Evolutionary conservation across 1,140 invertebrate species (phyloP).

Genomic region (Bilobella aurantiaca): DNA sequence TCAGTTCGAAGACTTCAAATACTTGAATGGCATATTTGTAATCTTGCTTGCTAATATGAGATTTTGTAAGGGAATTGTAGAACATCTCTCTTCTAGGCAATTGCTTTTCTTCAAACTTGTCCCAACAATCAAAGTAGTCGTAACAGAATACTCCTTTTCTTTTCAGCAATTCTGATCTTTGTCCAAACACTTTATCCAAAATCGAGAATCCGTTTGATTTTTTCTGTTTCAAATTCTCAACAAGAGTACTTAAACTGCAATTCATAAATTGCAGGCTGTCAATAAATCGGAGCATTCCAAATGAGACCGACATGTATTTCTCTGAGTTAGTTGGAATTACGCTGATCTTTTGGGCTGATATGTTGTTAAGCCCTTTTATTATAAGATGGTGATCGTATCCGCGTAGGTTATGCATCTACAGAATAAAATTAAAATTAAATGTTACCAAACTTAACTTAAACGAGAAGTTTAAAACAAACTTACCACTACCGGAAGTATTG

Average conservation of each 20-base stretch:
- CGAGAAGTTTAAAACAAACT: neutral
- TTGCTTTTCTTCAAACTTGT: slow-evolving; percentile 29
- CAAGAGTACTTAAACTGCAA: neutral
- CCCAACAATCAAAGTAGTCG: slow-evolving; percentile 11
- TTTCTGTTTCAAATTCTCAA: slow-evolving; percentile 5
- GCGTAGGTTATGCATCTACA: slow-evolving; percentile 13
- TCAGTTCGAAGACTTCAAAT: slow-evolving; percentile 34
- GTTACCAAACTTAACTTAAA: neutral
- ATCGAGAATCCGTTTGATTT: neutral
- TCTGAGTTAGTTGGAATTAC: slow-evolving; percentile 14
- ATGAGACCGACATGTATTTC: slow-evolving; percentile 14
- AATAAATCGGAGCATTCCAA: slow-evolving; percentile 15
- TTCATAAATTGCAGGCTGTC: slow-evolving; percentile 14
- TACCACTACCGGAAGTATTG: neutral
- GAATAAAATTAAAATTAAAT: neutral
- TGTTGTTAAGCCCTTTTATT: slow-evolving; percentile 10
- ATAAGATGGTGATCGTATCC: slow-evolving; percentile 18
- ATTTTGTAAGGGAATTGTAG: slow-evolving; percentile 16
- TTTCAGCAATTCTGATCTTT: neutral
- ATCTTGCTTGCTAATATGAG: slow-evolving; percentile 16
- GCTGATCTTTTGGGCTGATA: neutral
- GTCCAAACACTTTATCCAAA: neutral
- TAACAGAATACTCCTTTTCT: slow-evolving; percentile 18
- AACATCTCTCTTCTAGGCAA: slow-evolving; percentile 25
- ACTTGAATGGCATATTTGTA: slow-evolving; percentile 35